Evolutionary conservation across 1,140 invertebrate species (phyloP).

Genomic region (Thaumatotibia leucotreta): DNA sequence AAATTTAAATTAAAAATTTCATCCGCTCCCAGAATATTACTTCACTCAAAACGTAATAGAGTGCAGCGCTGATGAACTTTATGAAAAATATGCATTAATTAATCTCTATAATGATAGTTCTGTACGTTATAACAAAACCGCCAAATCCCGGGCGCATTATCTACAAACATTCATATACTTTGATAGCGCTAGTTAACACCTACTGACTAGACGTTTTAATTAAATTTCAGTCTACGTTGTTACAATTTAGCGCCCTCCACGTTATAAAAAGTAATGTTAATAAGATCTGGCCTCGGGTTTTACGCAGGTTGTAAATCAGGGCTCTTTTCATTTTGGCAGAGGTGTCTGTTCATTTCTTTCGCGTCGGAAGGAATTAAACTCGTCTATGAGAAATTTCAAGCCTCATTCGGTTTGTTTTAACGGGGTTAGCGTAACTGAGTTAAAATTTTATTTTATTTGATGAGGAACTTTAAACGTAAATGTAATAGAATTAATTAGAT

Average conservation of each 20-base stretch:
- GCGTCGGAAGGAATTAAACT: conserved; percentile 51
- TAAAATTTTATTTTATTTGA: conserved; percentile 11
- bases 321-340: conserved; percentile 67
- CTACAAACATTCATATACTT: conserved; percentile 22
- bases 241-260: conserved; percentile 58
- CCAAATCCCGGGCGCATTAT: conserved; percentile 26
- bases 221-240: conserved; percentile 69
- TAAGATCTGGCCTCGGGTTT: conserved; percentile 57
- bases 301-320: conserved; percentile 66
- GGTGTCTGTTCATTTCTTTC: conserved; percentile 65
- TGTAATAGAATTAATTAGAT: not conserved
- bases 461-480: not conserved
- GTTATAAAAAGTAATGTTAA: conserved; percentile 75
- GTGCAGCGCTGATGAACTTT: not conserved
- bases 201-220: conserved; percentile 63
- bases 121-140: not conserved
- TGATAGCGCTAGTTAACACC: conserved; percentile 44
- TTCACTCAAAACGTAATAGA: not conserved
- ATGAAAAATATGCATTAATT: conserved; percentile 1
- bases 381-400: conserved; percentile 49
- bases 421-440: not conserved
- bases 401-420: conserved; percentile 22
- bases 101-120: not conserved
- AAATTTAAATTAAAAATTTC: not conserved
- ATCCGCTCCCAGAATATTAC: not conserved